A percentile compares a stretch with the other conserved stretches of the same genome.
phyloP scores from a whole-genome alignment of 2,113 vertebrate species.

The Hippocampus zosterae region DNA sequence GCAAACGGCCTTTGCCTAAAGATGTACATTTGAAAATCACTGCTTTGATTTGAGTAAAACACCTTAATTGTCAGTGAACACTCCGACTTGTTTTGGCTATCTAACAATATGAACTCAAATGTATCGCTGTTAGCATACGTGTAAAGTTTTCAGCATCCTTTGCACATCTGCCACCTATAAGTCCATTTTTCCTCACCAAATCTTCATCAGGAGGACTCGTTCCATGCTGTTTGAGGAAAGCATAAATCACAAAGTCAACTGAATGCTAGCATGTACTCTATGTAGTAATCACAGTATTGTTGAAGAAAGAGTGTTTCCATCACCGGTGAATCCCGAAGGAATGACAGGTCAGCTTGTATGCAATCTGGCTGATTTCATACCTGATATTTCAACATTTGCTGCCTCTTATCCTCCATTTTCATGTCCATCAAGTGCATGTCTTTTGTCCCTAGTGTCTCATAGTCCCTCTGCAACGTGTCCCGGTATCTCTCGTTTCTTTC shows the following conservation, averaged over 20 bases:
- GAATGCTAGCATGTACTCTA: not conserved
- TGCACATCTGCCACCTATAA: not conserved
- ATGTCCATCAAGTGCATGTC: slow-evolving; percentile 78
- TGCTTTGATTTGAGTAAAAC: too few relatives aligned
- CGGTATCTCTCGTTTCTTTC: slow-evolving; percentile 71
- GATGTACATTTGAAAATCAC: too few relatives aligned
- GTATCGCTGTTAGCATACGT: not conserved
- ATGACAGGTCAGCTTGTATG: not conserved
- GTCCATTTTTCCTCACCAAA: not conserved
- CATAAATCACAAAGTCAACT: not conserved
- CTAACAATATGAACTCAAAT: not conserved
- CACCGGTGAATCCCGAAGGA: not conserved
- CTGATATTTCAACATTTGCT: slow-evolving; percentile 59
- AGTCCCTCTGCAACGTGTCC: slow-evolving; percentile 78
- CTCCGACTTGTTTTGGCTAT: not conserved
- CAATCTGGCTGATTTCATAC: slow-evolving; percentile 51
- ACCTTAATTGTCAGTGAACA: not conserved
- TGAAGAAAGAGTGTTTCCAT: not conserved
- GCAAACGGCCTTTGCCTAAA: too few relatives aligned
- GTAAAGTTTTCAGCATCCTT: not conserved
- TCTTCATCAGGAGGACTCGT: not conserved
- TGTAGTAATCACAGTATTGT: not conserved
- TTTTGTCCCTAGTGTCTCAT: slow-evolving; percentile 76
- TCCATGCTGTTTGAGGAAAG: not conserved
- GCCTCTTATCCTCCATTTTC: slow-evolving; percentile 73